Base-by-base conservation (phyloP, 2,113 vertebrate species). In the Limnothrissa miodon region DNA sequence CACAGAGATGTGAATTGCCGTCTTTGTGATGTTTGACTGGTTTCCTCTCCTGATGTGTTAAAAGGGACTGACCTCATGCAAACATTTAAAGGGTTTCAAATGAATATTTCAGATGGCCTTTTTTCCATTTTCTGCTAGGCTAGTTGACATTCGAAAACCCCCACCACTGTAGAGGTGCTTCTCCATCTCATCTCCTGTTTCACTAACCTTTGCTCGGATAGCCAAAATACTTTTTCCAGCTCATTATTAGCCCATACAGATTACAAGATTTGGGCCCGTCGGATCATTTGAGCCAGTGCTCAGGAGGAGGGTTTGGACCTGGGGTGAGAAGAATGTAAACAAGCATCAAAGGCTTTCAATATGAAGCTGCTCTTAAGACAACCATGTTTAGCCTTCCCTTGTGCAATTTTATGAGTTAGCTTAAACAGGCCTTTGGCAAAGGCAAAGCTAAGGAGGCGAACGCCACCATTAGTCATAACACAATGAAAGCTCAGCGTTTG, bases 81-180 rank as follows among this genome's bases (percentile, higher is more conserved):
- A 70, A 83, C 81, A 84, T 84, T 78, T 85, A 80, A 89, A 87
- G 48, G 84, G 39, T 82, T 80, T 86, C 81, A 17, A 36, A 89
- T 90, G 56, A 91, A 88, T 91, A 89, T 88, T 90, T 89, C 81
- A 92, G 59, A 88, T 74, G 80, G 79, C 87, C 86, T 53, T 85
- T 83, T 89, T 83, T 53, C n/a, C 85, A 84, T 91, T 90, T 89
- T 88, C 87, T 82, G 84, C 84, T 78, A 78, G 62, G 78, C 74
- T 85, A 86, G 82, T 51, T 62, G 70, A 78, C 80, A 74, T 36
- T 74, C 5, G 29, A 36, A 33, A 74, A 74, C 66, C 66, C 66
- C 66, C 66, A 74, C 1, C 66, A 74, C 66, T 33, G 29, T 17
- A 3, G 29, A 39, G 29, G 66, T 74, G 3, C 66, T 36, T 36